Base-by-base conservation (phyloP, 1,140 invertebrate genomes). In the Macrotrachela quadricornifera region DNA sequence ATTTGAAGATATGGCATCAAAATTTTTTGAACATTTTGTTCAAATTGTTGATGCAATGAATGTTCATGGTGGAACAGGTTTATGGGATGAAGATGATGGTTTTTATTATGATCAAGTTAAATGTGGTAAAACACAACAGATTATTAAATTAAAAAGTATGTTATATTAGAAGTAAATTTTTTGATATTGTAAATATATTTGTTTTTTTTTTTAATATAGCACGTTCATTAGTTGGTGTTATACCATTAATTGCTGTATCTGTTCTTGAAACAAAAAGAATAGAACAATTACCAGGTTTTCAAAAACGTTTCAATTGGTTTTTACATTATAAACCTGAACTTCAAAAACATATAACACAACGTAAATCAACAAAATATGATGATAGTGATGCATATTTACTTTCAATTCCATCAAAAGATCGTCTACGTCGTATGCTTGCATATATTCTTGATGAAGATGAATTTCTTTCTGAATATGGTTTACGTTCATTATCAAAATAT, bases 1-100 rank as follows among this genome's bases (percentile, higher is more conserved):
- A 18, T 71, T 69, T 56, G 68, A 71, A 51, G 69, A 70, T 57
- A 69, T 69, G 62, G 68, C 69, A 43, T 64, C 63, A 51, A 71
- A 70, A 56, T 71, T 69, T 59, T 68, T 71, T 56, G 67, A 70
- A 50, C 69, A 71, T 51, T 71, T 70, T 56, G 60, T 70, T 15
- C 59, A 62, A 46, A 70, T 71, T 50, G 60, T 63, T 21, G 67
- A 70, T 48, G 65, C 69, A 39, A 70, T 71, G 40, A 15, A 15
- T 42, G 2, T 15, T 42, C 43, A 50, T 46, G 59, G 59, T 15
- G 60, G 62, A 10, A 17, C 14, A 61, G 63, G 66, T 17, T 55
- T 72, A n/a, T 72, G 69, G 69, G 60, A 72, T 59, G 66, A 69
- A n/a, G 59, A 61, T 36, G 69, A 72, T 54, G 63, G 64, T 11